These are phyloP conservation scores for Stratiomys singularior DNA, from an alignment of 2,888 invertebrate species.

Conservation along the genomic window DNA sequence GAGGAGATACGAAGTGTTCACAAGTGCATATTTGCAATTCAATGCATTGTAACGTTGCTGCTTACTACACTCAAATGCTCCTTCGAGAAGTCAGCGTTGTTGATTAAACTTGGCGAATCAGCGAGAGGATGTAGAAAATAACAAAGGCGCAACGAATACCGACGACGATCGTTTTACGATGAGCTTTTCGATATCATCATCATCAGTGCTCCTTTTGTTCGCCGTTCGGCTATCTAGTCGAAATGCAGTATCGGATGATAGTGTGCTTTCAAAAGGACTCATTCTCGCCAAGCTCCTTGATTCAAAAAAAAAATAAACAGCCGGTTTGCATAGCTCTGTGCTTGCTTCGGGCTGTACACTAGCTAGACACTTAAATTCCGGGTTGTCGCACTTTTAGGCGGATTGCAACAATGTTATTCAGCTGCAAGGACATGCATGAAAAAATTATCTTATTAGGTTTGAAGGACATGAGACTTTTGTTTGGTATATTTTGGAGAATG, in stretches of 20 bases:
- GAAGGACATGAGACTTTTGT: no score
- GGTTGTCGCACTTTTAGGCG: slow-evolving; percentile 12
- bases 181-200: slow-evolving; percentile 43
- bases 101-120: slow-evolving; percentile 22
- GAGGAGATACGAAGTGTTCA: not conserved
- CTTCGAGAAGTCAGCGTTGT: not conserved
- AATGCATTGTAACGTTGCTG: slow-evolving; percentile 11
- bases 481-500: no score
- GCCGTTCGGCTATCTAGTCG: slow-evolving; percentile 26
- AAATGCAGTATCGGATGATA: slow-evolving; percentile 16
- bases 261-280: slow-evolving; percentile 33
- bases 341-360: not conserved
- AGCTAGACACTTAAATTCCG: slow-evolving; percentile 20
- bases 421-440: no score
- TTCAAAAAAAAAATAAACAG: not conserved
- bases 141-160: slow-evolving; percentile 15
- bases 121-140: slow-evolving; percentile 21
- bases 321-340: slow-evolving; percentile 8
- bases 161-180: slow-evolving; percentile 16
- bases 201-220: slow-evolving; percentile 27
- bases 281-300: slow-evolving; percentile 26
- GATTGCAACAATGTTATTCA: no score
- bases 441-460: no score
- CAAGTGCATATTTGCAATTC: slow-evolving; percentile 34
- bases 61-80: not conserved